Evolutionary conservation across 1,140 invertebrate genomes (phyloP).

Genomic region (Hylaeus anthracinus): DNA sequence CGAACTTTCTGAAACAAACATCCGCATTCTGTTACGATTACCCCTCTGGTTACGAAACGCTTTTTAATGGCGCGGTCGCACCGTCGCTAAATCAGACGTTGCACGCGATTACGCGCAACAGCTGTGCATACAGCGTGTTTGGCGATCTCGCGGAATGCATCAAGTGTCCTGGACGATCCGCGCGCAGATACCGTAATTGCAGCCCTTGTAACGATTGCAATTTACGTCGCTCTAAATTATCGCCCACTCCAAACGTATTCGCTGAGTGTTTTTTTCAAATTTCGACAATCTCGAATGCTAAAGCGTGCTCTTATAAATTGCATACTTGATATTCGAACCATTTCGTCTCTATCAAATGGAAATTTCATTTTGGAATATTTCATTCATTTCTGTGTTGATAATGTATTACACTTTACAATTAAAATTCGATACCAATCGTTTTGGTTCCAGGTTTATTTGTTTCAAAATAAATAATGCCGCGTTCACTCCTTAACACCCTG

Average conservation of each 20-base stretch:
- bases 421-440: too few relatives aligned
- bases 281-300: neutral
- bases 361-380: too few relatives aligned
- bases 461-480: too few relatives aligned
- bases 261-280: neutral
- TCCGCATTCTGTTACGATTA: conserved; percentile 3
- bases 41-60: neutral
- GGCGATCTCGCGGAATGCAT: neutral
- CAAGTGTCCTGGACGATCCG: neutral
- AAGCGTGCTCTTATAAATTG: too few relatives aligned
- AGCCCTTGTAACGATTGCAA: neutral
- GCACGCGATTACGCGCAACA: conserved; percentile 11
- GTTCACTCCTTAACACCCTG: too few relatives aligned
- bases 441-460: too few relatives aligned
- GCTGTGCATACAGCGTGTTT: neutral
- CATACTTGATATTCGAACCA: too few relatives aligned
- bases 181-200: neutral
- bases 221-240: neutral
- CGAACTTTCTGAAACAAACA: conserved; percentile 42
- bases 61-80: neutral
- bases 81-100: neutral
- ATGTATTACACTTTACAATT: too few relatives aligned
- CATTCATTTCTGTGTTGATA: too few relatives aligned
- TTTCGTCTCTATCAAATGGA: too few relatives aligned
- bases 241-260: neutral